phyloP scores from a whole-genome alignment of 92 coral and sea anemone species.

The Actinernus sp. region DNA sequence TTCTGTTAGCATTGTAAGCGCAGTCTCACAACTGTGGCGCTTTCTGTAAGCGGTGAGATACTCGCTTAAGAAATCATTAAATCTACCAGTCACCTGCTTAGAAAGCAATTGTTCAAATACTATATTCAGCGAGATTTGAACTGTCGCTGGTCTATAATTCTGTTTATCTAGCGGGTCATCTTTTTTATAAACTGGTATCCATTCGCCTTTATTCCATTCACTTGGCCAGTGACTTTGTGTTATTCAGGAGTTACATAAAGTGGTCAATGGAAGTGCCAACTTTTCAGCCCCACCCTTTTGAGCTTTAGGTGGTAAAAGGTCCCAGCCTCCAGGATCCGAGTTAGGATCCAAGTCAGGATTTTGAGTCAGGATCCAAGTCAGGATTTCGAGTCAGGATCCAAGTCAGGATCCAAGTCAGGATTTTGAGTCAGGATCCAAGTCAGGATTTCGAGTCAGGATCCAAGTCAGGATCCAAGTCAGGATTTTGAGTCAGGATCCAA shows the following conservation, averaged over 20 bases:
- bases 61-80: conserved; percentile 23
- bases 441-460: too few species aligned
- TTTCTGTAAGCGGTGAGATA: conserved; percentile 30
- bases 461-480: too few species aligned
- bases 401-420: too few species aligned
- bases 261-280: conserved; percentile 36
- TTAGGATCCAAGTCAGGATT: too few species aligned
- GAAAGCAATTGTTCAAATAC: conserved; percentile 30
- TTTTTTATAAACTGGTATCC: conserved; percentile 51
- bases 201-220: conserved; percentile 48
- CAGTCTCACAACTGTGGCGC: conserved; percentile 32
- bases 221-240: conserved; percentile 40
- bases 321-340: too few species aligned
- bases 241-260: conserved; percentile 53
- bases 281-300: conserved; percentile 30
- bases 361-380: too few species aligned
- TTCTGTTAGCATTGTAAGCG: conserved; percentile 9
- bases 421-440: too few species aligned
- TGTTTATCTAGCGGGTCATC: conserved; percentile 26
- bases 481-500: too few species aligned
- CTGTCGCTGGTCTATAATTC: conserved; percentile 36
- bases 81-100: conserved; percentile 28
- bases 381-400: too few species aligned
- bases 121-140: conserved; percentile 17
- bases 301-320: conserved; percentile 26